Evolutionary conservation across 1,140 invertebrate genomes (phyloP), one percentile per base, ranked within the genome.

Genomic region (Cherax quadricarinatus): DNA sequence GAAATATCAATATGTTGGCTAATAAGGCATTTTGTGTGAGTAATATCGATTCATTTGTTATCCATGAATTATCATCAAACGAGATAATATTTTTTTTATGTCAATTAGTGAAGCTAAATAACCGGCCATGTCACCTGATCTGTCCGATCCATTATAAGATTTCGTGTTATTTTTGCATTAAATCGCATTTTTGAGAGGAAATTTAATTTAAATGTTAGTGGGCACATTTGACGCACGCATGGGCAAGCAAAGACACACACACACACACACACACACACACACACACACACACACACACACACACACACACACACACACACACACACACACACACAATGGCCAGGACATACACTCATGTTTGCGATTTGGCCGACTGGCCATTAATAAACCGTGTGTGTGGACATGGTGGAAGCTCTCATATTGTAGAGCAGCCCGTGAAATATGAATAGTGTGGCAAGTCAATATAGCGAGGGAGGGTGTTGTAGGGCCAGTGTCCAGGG

Each of bases 361-460:
- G 83, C 83, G 83, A 85, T 78, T 70, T 89, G 80, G 41, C 30
- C 88, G 60, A 70, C 24, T 14, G 49, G 66, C 88, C 88, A 90
- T 90, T 90, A 90, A 90, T 90, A 90, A 84, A 90, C 81, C 81
- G 30, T 30, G 49, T 51, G 62, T 78, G 88, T 90, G 62, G 88
- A 90, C 88, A 90, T 24, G 88, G 79, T 84, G 78, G 79, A 84
- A 90, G 62, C 88, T 84, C 88, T 90, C 88, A 90, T 90, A 90
- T 90, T 78, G 79, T 89, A 81, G 79, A 24, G 62, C 12, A 21
- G 79, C 78, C 30, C 79, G 88, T 90, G 88, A 90, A 90, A 90
- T 90, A 90, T 90, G 88, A 90, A 90, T 90, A 80, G 88, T 60
- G 81, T 84, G 81, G 88, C 88, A 84, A 90, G 88, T 90, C 88